Percentiles rank a stretch among this genome's conserved stretches.
Evolutionary conservation across 2,888 invertebrate genomes (phyloP).

Genomic region (Opisthograptis luteolata): DNA sequence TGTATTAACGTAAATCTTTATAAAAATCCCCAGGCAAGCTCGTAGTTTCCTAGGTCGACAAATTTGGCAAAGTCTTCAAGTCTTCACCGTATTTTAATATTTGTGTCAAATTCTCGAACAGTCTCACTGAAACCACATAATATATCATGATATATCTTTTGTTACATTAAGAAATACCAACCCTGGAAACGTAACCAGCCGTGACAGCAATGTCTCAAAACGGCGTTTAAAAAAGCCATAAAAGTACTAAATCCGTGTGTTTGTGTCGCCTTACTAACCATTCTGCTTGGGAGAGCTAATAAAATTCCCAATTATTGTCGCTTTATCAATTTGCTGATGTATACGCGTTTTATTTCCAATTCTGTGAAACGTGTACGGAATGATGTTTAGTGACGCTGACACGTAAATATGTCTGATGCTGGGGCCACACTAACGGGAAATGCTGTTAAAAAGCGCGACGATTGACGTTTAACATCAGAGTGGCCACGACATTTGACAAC

Average conservation of each 20-base stretch:
- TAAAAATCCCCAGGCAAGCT: no score
- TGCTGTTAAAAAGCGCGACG: no score
- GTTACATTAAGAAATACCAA: slow-evolving; percentile 2
- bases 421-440: no score
- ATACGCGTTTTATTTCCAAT: slow-evolving; percentile 16
- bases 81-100: no score
- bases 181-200: slow-evolving; percentile 24
- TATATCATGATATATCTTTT: neutral
- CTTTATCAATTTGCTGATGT: slow-evolving; percentile 17
- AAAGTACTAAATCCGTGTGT: slow-evolving; percentile 41
- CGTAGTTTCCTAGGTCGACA: no score
- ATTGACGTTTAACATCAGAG: no score
- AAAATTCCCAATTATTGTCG: slow-evolving; percentile 23
- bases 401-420: no score
- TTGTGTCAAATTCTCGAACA: no score
- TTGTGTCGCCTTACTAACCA: slow-evolving; percentile 18
- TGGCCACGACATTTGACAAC: no score
- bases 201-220: slow-evolving; percentile 34
- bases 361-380: neutral
- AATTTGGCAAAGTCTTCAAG: no score
- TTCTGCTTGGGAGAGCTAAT: slow-evolving; percentile 21
- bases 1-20: no score
- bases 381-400: neutral
- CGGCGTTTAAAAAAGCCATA: slow-evolving; percentile 33
- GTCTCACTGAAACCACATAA: no score